Evolutionary conservation across 2,797 vertebrate species (phyloP).

Genomic region (Morelia viridis): DNA sequence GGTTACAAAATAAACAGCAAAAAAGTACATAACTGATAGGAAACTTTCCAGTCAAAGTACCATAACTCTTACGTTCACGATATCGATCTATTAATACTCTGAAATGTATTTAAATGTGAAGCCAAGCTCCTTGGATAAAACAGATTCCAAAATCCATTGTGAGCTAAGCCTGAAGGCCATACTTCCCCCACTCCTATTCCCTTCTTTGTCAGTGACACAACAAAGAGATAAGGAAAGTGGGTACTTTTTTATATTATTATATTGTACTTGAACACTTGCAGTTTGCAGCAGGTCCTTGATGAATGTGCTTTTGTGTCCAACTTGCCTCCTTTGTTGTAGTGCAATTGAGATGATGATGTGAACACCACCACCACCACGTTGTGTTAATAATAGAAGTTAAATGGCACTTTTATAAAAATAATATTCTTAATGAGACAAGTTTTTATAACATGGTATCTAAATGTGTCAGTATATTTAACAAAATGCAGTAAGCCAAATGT

Average conservation of each 20-base stretch:
- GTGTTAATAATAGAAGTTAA: conserved; percentile 62
- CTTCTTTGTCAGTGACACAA: conserved; percentile 55
- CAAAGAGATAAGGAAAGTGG: conserved; percentile 60
- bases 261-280: conserved; percentile 75
- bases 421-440: conserved; percentile 50
- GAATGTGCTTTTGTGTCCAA: conserved; percentile 69
- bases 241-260: conserved; percentile 65
- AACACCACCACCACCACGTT: conserved; percentile 43
- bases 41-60: conserved; percentile 54
- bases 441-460: conserved; percentile 41
- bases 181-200: conserved; percentile 42
- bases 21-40: conserved; percentile 63
- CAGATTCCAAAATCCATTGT: conserved; percentile 51
- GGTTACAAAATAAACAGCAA: conserved; percentile 60
- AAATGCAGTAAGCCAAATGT: conserved; percentile 52
- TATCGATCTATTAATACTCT: conserved; percentile 55
- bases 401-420: conserved; percentile 64
- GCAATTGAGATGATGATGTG: conserved; percentile 55
- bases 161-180: conserved; percentile 41
- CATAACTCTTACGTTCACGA: conserved; percentile 55
- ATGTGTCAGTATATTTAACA: conserved; percentile 56
- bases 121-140: conserved; percentile 60
- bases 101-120: conserved; percentile 68
- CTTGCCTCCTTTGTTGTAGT: conserved; percentile 63
- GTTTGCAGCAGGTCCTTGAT: conserved; percentile 67